These are phyloP conservation scores for Limnodromus scolopaceus DNA, from an alignment of 2,797 vertebrate genomes.

Conservation along the genomic window DNA sequence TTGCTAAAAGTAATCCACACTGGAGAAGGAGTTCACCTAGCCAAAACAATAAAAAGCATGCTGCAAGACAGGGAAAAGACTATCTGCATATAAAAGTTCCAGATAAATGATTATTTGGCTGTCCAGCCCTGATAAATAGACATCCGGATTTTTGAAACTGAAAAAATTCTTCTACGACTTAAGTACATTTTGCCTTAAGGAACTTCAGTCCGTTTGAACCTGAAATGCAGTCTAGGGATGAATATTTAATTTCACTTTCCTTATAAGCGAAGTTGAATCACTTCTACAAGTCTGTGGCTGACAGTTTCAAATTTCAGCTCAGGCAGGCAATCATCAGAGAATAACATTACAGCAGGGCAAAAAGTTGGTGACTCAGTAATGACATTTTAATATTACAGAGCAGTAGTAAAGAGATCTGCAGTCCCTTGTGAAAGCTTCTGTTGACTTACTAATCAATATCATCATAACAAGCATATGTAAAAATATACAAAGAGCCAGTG, in stretches of 20 bases:
- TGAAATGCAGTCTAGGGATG: constrained; percentile 80
- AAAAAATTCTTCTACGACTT: constrained; percentile 68
- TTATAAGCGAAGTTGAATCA: constrained; percentile 80
- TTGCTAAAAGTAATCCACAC: neutral
- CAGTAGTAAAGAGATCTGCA: constrained; percentile 70
- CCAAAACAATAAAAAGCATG: neutral
- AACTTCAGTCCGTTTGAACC: constrained; percentile 79
- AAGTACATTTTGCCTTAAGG: constrained; percentile 83
- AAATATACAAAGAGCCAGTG: constrained; percentile 59
- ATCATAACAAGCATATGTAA: constrained; percentile 77
- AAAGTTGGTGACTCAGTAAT: constrained; percentile 77
- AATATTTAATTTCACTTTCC: constrained; percentile 86
- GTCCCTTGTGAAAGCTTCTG: constrained; percentile 71
- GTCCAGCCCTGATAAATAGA: constrained; percentile 59
- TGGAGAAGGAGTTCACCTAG: neutral
- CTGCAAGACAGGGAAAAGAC: neutral
- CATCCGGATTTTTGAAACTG: constrained; percentile 69
- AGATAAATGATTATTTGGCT: constrained; percentile 54
- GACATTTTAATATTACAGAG: constrained; percentile 80
- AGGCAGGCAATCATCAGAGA: constrained; percentile 80
- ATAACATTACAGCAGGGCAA: constrained; percentile 76
- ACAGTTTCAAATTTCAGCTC: constrained; percentile 82
- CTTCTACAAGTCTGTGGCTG: constrained; percentile 78
- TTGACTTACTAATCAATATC: constrained; percentile 82
- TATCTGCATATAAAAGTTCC: neutral